phyloP scores from a whole-genome alignment of 1,140 invertebrate species.

The Listronotus oregonensis region DNA sequence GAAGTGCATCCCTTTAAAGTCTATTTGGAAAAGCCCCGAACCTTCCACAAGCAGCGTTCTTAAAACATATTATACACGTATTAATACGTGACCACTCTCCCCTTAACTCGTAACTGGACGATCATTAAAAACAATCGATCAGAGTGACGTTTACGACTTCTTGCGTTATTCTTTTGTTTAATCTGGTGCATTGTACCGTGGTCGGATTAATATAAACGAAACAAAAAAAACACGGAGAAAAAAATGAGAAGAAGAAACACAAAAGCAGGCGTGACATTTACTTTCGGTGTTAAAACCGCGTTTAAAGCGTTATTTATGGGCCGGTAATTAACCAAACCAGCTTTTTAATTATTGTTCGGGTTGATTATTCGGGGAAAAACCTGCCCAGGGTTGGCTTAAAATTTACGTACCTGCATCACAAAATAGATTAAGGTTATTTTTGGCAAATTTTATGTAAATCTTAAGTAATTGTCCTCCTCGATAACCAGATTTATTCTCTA shows the following conservation, averaged over 20 bases:
- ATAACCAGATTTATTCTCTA: too few species aligned
- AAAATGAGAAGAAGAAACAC: conserved; percentile 11
- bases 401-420: too few species aligned
- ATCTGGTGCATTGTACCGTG: conserved; percentile 35
- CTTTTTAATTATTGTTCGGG: conserved; percentile 52
- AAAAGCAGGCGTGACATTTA: conserved; percentile 51
- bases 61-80: too few species aligned
- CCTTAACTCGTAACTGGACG: not conserved
- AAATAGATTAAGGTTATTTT: too few species aligned
- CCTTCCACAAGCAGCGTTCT: too few species aligned
- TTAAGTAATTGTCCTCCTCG: too few species aligned
- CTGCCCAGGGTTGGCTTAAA: not conserved
- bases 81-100: too few species aligned
- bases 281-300: conserved; percentile 51
- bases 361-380: conserved; percentile 43
- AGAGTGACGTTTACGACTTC: conserved; percentile 47
- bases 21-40: too few species aligned
- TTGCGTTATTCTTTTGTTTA: conserved; percentile 40
- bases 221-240: conserved; percentile 9
- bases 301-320: conserved; percentile 53
- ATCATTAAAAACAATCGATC: conserved; percentile 15
- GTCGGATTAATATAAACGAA: conserved; percentile 10
- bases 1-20: too few species aligned
- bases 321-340: conserved; percentile 46
- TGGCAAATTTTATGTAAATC: too few species aligned